phyloP scores from a whole-genome alignment of 1,140 invertebrate species.

The Dermatophagoides farinae region DNA sequence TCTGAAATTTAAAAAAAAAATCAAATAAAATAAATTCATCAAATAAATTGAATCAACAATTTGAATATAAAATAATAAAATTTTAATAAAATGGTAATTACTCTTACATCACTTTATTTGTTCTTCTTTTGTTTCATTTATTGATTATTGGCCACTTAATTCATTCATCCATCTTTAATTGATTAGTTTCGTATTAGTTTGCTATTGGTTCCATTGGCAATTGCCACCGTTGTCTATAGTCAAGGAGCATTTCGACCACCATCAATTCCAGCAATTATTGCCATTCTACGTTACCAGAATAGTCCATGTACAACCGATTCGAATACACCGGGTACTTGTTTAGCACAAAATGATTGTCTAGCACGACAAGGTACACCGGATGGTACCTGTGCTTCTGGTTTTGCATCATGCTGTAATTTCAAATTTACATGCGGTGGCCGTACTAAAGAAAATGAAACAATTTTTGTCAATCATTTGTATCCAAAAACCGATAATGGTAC shows the following conservation, averaged over 20 bases:
- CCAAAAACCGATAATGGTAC: slow-evolving; percentile 45
- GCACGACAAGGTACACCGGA: slow-evolving; percentile 35
- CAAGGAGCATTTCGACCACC: slow-evolving; percentile 5
- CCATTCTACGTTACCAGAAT: slow-evolving; percentile 18
- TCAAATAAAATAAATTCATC: too few species aligned
- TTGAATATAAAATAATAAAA: too few species aligned
- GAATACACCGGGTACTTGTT: slow-evolving; percentile 19
- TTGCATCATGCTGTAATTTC: slow-evolving; percentile 58
- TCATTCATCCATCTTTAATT: too few species aligned
- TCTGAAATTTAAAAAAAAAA: not conserved
- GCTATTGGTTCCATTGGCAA: not conserved
- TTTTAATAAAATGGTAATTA: too few species aligned
- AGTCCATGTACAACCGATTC: slow-evolving; percentile 17
- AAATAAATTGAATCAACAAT: too few species aligned
- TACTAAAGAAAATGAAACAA: slow-evolving; percentile 57
- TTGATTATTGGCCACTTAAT: too few species aligned
- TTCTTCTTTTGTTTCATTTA: too few species aligned
- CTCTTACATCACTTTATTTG: too few species aligned
- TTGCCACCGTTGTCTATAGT: not conserved
- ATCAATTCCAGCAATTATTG: slow-evolving; percentile 9
- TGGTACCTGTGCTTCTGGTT: slow-evolving; percentile 46
- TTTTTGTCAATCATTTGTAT: slow-evolving; percentile 59
- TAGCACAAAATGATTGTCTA: slow-evolving; percentile 43
- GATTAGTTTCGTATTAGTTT: slow-evolving; percentile 2
- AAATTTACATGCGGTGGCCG: slow-evolving; percentile 49